Base-by-base conservation (phyloP, 2,888 invertebrate species). In the Drosophila acutilabella region DNA sequence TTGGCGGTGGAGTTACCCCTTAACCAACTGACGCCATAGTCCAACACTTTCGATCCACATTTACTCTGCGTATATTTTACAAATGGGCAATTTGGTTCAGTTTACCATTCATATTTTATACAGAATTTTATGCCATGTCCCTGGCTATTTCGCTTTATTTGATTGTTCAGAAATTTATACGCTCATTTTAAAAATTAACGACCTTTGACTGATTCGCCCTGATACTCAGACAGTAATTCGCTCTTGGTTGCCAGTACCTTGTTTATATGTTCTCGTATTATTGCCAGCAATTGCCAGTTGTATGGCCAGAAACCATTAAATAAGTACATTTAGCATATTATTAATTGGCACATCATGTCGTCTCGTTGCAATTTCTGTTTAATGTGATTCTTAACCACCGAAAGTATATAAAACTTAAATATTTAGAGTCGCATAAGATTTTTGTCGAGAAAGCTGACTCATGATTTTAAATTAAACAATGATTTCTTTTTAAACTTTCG, bases 151-250 rank as follows among this genome's bases (percentile, higher is more conserved):
- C 50, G 62, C 45, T 74, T 66, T 74, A 64, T 71, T 78, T 80
- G 60, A 79, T 73, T 75, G 75, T 54, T 60, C 45, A 44, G 64
- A 78, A 82, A 82, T 79, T 77, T 81, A 80, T 79, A 75, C 47
- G 79, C 80, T 52, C 78, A 74, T 81, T 88, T 79, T 48, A 78
- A 74, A 83, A 89, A 81, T 89, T 90, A 89, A 90, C 88, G 90
- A 83, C 73, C 87, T 89, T 79, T 90, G 88, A 90, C 89, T 89
- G 81, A 80, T 89, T 75, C 75, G 59, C 64, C 10, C 59, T 10
- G 40, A 78, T 60, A 52, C 53, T 56, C 57, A 47, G 40, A 38
- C 30, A 52, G 44, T 13, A 38, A 52, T 8, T 41, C 52, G n/a
- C 8, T n/a, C 8, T n/a, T 33, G 16, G 16, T 30, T 26, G 30